Conservation (phyloP, 1,140 invertebrate genomes). For the Drosophila murphyi region DNA sequence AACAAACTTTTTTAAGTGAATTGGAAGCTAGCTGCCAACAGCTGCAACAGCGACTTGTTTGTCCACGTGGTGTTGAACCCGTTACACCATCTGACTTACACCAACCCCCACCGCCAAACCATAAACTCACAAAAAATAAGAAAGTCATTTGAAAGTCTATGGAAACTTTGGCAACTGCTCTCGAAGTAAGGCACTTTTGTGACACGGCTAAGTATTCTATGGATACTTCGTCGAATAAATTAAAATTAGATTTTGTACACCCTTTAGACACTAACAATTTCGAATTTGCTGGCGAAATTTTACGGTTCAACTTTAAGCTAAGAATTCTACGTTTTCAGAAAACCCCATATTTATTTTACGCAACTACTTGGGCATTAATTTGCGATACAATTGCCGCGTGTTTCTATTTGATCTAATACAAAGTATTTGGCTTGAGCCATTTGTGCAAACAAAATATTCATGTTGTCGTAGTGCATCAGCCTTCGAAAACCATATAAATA, state of each 20-base stretch:
- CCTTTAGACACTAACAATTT: conserved; percentile 33
- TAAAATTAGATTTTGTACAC: conserved; percentile 57
- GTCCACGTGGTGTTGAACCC: conserved; percentile 18
- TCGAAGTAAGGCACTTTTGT: conserved; percentile 35
- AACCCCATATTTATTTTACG: too few relatives aligned
- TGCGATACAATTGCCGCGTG: background rate
- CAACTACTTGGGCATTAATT: too few relatives aligned
- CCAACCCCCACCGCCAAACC: background rate
- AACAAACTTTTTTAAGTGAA: conserved; percentile 14
- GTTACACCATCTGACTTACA: too few relatives aligned
- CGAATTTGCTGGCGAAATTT: conserved; percentile 11
- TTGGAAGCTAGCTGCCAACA: conserved; percentile 10
- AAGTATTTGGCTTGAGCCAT: background rate
- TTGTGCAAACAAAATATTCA: conserved; percentile 10
- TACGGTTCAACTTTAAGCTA: background rate
- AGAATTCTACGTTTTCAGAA: too few relatives aligned
- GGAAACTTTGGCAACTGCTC: conserved; percentile 24
- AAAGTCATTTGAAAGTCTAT: conserved; percentile 39
- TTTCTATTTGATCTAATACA: background rate
- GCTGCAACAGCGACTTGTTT: conserved; percentile 33
- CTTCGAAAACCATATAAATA: conserved; percentile 9
- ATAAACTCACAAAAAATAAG: conserved; percentile 4
- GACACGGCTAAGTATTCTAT: conserved; percentile 22
- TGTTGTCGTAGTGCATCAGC: background rate
- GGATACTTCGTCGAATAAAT: conserved; percentile 36